These are phyloP conservation scores for Gambusia yucatana DNA, from an alignment of 2,797 vertebrate species.

Conservation along the genomic window DNA sequence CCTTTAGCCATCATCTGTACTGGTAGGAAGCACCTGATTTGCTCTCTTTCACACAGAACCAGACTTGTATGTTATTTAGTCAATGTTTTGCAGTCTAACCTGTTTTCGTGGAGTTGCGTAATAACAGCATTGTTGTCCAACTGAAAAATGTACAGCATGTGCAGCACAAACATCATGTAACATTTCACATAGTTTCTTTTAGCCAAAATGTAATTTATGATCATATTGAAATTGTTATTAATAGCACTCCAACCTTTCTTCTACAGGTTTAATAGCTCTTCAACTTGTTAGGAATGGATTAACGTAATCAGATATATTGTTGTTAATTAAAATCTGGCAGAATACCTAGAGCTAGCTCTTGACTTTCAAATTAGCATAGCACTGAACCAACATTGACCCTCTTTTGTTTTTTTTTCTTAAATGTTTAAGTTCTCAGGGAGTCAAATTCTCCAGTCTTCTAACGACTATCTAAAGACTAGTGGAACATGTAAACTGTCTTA, in stretches of 20 bases:
- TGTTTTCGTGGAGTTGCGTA: constrained; percentile 33
- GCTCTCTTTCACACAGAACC: constrained; percentile 37
- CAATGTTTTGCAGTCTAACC: constrained; percentile 34
- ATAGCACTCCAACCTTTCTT: background rate
- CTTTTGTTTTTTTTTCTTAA: constrained; percentile 7
- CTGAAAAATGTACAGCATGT: background rate
- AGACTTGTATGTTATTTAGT: constrained; percentile 48
- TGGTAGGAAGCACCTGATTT: constrained; percentile 23
- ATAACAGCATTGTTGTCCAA: background rate
- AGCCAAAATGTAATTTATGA: background rate
- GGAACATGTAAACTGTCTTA: background rate
- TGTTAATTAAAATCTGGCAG: background rate
- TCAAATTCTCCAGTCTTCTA: background rate
- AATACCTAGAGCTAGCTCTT: background rate
- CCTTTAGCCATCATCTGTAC: constrained; percentile 23
- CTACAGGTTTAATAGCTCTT: background rate
- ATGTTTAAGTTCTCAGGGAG: background rate
- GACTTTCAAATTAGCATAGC: background rate
- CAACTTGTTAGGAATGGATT: constrained; percentile 41
- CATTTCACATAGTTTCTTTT: background rate
- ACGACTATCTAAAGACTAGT: background rate
- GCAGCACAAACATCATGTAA: no score
- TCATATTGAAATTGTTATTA: background rate
- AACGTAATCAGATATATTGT: constrained; percentile 32
- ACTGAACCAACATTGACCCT: constrained; percentile 12